phyloP scores from a whole-genome alignment of 2,888 invertebrate genomes.

The Agapetus fuscipes region DNA sequence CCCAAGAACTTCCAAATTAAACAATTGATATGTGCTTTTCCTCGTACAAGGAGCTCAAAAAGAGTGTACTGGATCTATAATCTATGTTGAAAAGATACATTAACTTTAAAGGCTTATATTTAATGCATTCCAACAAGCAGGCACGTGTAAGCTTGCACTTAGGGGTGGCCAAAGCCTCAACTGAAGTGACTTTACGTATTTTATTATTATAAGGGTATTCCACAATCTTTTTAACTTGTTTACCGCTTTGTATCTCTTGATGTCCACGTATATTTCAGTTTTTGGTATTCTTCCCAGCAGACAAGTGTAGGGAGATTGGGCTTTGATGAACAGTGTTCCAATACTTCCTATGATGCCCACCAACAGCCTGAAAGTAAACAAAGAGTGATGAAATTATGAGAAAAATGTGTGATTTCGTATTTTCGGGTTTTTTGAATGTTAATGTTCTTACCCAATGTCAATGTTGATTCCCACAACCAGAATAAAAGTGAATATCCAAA shows the following conservation, averaged over 20 bases:
- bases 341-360: slow-evolving; percentile 67
- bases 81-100: no score
- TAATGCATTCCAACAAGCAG: no score
- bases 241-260: slow-evolving; percentile 59
- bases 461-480: slow-evolving; percentile 70
- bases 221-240: slow-evolving; percentile 29
- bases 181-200: no score
- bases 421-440: no score
- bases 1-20: no score
- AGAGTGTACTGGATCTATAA: no score
- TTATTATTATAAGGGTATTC: no score
- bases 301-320: slow-evolving; percentile 59
- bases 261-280: slow-evolving; percentile 68
- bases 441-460: slow-evolving; percentile 42
- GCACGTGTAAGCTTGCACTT: no score
- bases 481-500: slow-evolving; percentile 74
- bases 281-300: slow-evolving; percentile 59
- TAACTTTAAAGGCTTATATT: no score
- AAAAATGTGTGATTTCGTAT: neutral
- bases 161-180: no score
- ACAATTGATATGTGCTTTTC: no score
- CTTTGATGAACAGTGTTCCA: slow-evolving; percentile 60
- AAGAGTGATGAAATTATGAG: neutral
- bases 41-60: no score
- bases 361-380: slow-evolving; percentile 52